phyloP scores from a whole-genome alignment of 2,888 invertebrate species.

The Ellobium chinense region DNA sequence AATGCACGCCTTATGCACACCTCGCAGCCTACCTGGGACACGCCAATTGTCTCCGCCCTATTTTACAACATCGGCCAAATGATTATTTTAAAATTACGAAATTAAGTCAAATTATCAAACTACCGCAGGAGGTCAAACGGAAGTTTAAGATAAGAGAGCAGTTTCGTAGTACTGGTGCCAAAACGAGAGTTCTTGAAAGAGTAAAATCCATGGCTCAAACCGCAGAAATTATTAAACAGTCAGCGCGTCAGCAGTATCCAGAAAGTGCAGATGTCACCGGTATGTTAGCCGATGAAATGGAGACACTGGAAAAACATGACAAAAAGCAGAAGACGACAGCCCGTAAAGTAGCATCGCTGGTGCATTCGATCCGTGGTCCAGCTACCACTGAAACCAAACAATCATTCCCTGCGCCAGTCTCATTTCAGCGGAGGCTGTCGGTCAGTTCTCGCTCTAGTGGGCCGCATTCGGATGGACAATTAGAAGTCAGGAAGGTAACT shows the following conservation, averaged over 20 bases:
- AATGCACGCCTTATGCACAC: conserved; percentile 36
- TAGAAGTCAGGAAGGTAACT: background rate
- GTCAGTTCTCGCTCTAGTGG: no score
- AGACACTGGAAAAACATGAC: background rate
- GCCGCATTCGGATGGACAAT: no score
- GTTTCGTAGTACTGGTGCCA: background rate
- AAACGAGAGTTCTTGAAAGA: conserved; percentile 7
- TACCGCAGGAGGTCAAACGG: background rate
- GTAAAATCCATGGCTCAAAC: conserved; percentile 8
- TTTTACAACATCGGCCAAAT: conserved; percentile 22
- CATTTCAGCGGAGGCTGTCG: no score
- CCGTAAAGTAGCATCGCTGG: no score
- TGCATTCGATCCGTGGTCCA: no score
- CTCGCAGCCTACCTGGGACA: conserved; percentile 32
- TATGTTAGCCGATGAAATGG: background rate
- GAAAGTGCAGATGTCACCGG: background rate
- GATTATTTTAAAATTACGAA: conserved; percentile 18
- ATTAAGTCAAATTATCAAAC: conserved; percentile 2
- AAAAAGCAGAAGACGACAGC: background rate
- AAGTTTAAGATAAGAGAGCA: background rate
- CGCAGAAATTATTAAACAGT: conserved; percentile 7
- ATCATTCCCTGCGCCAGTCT: no score
- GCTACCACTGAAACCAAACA: no score
- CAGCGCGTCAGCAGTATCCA: no score
- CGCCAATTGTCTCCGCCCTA: conserved; percentile 15